phyloP scores from a whole-genome alignment of 2,797 vertebrate species.

The Mus caroli region DNA sequence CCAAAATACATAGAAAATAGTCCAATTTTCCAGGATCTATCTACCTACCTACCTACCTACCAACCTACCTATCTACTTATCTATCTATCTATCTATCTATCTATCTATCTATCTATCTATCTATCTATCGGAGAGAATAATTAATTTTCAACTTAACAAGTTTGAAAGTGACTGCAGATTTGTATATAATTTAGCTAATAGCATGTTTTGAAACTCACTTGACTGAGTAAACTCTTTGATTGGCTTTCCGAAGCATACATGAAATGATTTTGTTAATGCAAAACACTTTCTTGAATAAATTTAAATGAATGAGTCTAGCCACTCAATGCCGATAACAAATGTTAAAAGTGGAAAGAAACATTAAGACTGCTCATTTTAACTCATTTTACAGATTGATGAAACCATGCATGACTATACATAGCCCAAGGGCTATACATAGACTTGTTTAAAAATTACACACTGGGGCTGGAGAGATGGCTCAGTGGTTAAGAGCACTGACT shows the following conservation, averaged over 20 bases:
- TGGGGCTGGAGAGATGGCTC: too few species aligned
- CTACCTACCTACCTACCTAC: too few species aligned
- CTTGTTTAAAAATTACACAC: conserved; percentile 34
- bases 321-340: conserved; percentile 23
- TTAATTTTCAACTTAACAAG: conserved; percentile 6
- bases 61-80: background rate
- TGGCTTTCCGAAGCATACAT: conserved; percentile 17
- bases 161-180: background rate
- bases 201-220: background rate
- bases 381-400: conserved; percentile 42
- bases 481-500: too few species aligned
- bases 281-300: conserved; percentile 17
- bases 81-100: background rate
- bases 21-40: background rate
- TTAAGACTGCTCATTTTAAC: conserved; percentile 1
- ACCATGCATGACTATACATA: background rate
- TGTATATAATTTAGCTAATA: background rate
- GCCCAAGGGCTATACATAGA: background rate
- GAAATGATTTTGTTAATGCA: conserved; percentile 34
- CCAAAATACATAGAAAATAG: background rate
- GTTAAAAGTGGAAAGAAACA: conserved; percentile 35
- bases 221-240: conserved; percentile 1
- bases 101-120: background rate
- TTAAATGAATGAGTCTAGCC: background rate
- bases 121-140: background rate